A percentile compares a stretch with the other conserved stretches of the same genome.
Evolutionary conservation across 2,113 vertebrate genomes (phyloP).

Genomic region (Poeciliopsis prolifica): DNA sequence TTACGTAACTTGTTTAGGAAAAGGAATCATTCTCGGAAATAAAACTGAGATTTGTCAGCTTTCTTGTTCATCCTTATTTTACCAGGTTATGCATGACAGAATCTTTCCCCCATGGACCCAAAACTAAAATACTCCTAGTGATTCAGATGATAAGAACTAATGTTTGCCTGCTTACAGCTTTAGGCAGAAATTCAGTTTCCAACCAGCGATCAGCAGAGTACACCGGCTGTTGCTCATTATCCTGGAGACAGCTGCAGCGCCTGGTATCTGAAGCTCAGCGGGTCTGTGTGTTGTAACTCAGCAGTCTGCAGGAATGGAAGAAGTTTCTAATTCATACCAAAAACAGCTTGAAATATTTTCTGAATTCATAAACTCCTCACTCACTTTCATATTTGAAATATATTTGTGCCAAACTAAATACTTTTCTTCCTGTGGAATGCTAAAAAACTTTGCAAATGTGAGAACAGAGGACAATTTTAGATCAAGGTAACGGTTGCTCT

Average conservation of each 20-base stretch:
- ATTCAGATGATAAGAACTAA: constrained; percentile 17
- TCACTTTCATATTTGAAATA: constrained; percentile 37
- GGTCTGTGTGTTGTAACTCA: constrained; percentile 33
- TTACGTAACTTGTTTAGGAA: constrained; percentile 9
- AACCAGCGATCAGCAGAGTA: constrained; percentile 10
- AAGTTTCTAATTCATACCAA: constrained; percentile 43
- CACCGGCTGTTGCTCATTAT: constrained; percentile 57
- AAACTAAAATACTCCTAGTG: neutral
- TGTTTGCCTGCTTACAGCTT: neutral
- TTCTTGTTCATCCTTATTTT: constrained; percentile 16
- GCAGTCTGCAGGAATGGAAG: constrained; percentile 47
- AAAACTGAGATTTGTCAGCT: constrained; percentile 29
- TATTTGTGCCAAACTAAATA: constrained; percentile 8
- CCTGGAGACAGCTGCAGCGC: constrained; percentile 12
- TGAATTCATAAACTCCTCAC: constrained; percentile 42
- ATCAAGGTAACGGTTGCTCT: neutral
- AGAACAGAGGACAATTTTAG: neutral
- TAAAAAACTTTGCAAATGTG: constrained; percentile 9
- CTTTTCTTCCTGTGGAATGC: constrained; percentile 15
- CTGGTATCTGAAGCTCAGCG: constrained; percentile 30
- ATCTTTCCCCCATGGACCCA: constrained; percentile 8
- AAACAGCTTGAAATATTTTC: constrained; percentile 62
- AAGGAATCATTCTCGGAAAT: constrained; percentile 30
- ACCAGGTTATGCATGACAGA: constrained; percentile 23
- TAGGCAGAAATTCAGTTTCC: constrained; percentile 12